phyloP scores from a whole-genome alignment of 1,140 invertebrate genomes.

The Drosophila grimshawi region DNA sequence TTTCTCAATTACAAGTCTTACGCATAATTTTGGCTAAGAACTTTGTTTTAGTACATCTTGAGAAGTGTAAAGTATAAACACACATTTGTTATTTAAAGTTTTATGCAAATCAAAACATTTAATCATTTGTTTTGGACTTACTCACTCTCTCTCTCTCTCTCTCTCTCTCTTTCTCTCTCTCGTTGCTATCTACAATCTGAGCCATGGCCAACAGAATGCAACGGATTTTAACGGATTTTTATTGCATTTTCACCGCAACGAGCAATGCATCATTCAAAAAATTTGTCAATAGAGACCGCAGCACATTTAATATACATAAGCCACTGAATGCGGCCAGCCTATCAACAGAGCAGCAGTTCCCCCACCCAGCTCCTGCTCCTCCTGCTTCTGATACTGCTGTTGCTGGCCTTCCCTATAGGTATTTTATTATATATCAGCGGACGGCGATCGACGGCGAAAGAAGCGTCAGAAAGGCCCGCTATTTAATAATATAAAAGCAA shows the following conservation, averaged over 20 bases:
- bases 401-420: slow-evolving; percentile 64
- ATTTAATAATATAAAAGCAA: slow-evolving; percentile 82
- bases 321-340: slow-evolving; percentile 26
- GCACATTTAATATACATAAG: slow-evolving; percentile 70
- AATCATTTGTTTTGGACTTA: background rate
- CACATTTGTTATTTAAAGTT: background rate
- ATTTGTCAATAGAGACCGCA: slow-evolving; percentile 82
- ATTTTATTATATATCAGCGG: slow-evolving; percentile 78
- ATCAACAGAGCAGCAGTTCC: slow-evolving; percentile 18
- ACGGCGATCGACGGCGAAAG: slow-evolving; percentile 52
- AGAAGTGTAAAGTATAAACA: no score
- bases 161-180: background rate
- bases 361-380: background rate
- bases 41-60: no score
- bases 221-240: slow-evolving; percentile 55
- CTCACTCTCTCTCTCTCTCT: background rate
- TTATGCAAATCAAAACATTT: slow-evolving; percentile 29
- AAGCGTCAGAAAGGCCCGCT: slow-evolving; percentile 39
- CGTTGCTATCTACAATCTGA: slow-evolving; percentile 11
- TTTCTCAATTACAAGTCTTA: no score
- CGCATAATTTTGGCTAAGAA: no score
- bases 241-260: slow-evolving; percentile 67
- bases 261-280: slow-evolving; percentile 74
- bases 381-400: background rate
- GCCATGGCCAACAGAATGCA: slow-evolving; percentile 53